Evolutionary conservation across 2,113 vertebrate species (phyloP).

Genomic region (Phaetusa simplex): DNA sequence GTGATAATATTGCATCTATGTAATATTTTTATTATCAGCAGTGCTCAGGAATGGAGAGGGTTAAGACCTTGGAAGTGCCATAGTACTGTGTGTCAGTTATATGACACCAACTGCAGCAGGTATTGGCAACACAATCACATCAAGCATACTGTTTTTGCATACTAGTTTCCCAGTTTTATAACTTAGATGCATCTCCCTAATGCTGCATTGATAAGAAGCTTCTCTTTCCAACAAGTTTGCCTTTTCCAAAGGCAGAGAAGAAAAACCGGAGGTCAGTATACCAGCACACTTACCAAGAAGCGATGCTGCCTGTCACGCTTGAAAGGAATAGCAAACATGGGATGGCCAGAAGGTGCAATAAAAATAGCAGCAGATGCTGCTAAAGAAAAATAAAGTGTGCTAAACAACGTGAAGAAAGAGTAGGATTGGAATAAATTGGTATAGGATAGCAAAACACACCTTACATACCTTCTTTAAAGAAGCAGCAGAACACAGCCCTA

Average conservation of each 20-base stretch:
- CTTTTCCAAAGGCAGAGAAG: not conserved
- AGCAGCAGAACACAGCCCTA: not conserved
- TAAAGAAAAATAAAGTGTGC: not conserved
- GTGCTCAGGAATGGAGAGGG: not conserved
- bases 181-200: not conserved
- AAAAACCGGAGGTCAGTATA: not conserved
- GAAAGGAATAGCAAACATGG: not conserved
- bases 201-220: not conserved
- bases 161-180: not conserved
- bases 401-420: not conserved
- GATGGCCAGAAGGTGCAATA: not conserved
- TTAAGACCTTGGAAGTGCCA: not conserved
- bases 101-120: not conserved
- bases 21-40: not conserved
- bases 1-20: not conserved
- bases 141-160: not conserved
- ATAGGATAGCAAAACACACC: not conserved
- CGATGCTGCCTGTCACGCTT: not conserved
- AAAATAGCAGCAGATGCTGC: not conserved
- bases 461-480: not conserved
- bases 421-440: not conserved
- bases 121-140: rapidly evolving
- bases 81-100: not conserved
- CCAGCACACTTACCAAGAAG: not conserved
- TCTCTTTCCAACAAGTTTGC: not conserved